A percentile compares a stretch with the other conserved stretches of the same genome.
phyloP scores from a whole-genome alignment of 92 coral and sea anemone species.

The Epizoanthus ramosus region DNA sequence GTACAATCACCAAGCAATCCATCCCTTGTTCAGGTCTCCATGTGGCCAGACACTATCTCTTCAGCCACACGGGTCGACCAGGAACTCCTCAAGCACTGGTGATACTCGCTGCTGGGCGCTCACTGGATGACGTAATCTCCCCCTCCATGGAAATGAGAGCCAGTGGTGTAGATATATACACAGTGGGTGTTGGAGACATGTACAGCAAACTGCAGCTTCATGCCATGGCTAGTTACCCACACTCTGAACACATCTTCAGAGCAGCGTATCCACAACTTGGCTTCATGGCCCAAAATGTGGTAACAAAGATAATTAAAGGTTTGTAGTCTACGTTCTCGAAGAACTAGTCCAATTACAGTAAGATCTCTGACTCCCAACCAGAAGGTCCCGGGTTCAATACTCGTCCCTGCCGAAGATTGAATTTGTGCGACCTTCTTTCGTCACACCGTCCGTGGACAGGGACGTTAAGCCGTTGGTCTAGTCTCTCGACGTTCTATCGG shows the following conservation, averaged over 20 bases:
- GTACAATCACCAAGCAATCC: too few relatives aligned
- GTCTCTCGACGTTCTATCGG: too few relatives aligned
- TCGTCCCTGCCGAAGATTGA: too few relatives aligned
- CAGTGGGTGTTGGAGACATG: constrained; percentile 77
- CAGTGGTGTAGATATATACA: constrained; percentile 72
- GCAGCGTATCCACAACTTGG: constrained; percentile 65
- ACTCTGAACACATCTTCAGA: constrained; percentile 82
- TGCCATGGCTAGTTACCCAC: constrained; percentile 91
- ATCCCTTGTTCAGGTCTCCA: constrained; percentile 48
- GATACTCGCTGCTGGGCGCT: constrained; percentile 76
- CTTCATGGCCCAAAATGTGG: constrained; percentile 79
- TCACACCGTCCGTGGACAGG: too few relatives aligned
- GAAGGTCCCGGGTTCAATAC: too few relatives aligned
- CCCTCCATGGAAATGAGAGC: constrained; percentile 74
- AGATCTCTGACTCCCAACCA: too few relatives aligned
- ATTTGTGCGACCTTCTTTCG: too few relatives aligned
- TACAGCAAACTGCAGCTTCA: constrained; percentile 89
- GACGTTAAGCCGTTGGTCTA: too few relatives aligned
- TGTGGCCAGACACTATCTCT: constrained; percentile 67
- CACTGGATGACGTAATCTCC: constrained; percentile 87
- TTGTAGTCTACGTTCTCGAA: not conserved
- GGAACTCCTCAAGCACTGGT: constrained; percentile 77
- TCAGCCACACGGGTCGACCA: constrained; percentile 66
- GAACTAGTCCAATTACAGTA: too few relatives aligned
- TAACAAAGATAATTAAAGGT: constrained; percentile 89